phyloP scores from a whole-genome alignment of 2,888 invertebrate species.

The Eurytoma californica region DNA sequence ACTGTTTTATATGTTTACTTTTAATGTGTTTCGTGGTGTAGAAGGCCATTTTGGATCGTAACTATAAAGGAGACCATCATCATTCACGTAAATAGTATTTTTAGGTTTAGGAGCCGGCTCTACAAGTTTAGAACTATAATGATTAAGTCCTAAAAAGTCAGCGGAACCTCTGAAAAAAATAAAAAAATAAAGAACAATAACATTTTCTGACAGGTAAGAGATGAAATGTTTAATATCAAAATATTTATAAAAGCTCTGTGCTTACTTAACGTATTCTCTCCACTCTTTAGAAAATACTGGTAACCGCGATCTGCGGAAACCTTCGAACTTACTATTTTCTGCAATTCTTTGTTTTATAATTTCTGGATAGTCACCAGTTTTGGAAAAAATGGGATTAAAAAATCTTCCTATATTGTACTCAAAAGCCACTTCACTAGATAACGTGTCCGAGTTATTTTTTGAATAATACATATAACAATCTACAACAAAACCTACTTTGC shows the following conservation, averaged over 20 bases:
- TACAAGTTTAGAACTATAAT: constrained; percentile 26
- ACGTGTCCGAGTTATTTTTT: constrained; percentile 45
- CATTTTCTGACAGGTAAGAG: background rate
- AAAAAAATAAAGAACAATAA: no score
- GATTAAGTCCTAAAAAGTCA: constrained; percentile 31
- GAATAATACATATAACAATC: constrained; percentile 45
- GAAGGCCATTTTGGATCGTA: constrained; percentile 25
- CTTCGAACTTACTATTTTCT: constrained; percentile 73
- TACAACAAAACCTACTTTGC: constrained; percentile 70
- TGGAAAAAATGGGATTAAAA: constrained; percentile 75
- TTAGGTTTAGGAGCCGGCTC: constrained; percentile 38
- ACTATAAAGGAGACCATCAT: constrained; percentile 28
- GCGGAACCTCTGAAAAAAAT: constrained; percentile 24
- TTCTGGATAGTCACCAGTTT: constrained; percentile 76
- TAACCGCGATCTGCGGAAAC: constrained; percentile 73
- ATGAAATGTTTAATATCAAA: background rate
- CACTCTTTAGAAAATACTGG: constrained; percentile 77
- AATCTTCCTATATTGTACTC: constrained; percentile 75
- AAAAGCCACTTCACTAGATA: constrained; percentile 59
- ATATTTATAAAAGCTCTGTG: background rate
- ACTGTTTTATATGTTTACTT: background rate
- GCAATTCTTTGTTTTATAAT: constrained; percentile 75
- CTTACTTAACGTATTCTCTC: constrained; percentile 69
- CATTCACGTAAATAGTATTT: constrained; percentile 34
- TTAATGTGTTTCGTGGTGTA: constrained; percentile 15